phyloP scores from a whole-genome alignment of 2,113 vertebrate genomes.

The Bubalus kerabau region DNA sequence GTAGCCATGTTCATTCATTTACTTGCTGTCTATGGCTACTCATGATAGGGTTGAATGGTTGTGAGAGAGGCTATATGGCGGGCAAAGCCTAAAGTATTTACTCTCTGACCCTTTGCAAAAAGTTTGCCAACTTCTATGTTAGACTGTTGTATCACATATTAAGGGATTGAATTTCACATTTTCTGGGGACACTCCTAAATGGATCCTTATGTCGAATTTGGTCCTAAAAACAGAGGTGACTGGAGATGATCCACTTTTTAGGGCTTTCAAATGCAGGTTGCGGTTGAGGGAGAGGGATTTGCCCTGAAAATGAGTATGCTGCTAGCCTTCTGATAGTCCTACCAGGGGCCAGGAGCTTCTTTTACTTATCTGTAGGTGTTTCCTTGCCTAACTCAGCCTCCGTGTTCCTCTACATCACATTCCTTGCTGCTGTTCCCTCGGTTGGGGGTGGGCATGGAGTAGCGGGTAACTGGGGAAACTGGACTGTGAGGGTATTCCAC shows the following conservation, averaged over 20 bases:
- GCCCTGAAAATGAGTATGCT: background rate
- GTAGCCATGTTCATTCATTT: background rate
- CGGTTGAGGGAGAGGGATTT: background rate
- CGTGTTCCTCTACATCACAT: background rate
- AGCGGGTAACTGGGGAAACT: background rate
- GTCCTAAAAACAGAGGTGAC: background rate
- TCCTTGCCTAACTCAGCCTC: background rate
- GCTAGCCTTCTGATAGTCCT: background rate
- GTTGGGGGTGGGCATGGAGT: background rate
- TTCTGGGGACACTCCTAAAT: background rate
- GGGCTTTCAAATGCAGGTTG: background rate
- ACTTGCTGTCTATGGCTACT: background rate
- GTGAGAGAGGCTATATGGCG: background rate
- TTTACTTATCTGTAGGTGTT: background rate
- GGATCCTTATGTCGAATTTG: background rate
- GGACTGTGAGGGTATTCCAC: background rate
- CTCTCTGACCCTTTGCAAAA: background rate
- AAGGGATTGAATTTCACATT: background rate
- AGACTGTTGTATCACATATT: background rate
- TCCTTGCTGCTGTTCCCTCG: background rate
- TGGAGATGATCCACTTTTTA: background rate
- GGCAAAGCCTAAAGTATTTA: background rate
- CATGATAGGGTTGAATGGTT: background rate
- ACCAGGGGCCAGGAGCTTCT: background rate
- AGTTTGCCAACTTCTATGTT: background rate